phyloP scores from a whole-genome alignment of 2,797 vertebrate genomes.

The Scomberomorus guttatus region DNA sequence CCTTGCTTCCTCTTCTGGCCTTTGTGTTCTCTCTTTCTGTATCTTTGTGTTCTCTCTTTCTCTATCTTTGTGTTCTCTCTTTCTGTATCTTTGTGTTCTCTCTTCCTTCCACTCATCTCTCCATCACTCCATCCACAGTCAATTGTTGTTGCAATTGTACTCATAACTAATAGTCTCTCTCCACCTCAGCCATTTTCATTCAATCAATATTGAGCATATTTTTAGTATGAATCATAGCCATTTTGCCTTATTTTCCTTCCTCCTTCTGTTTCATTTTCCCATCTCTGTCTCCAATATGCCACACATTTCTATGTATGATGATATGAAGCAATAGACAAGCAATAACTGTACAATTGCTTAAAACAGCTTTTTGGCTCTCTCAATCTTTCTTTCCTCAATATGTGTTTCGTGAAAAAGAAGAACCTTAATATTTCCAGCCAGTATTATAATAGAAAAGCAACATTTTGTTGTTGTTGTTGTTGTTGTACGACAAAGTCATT shows the following conservation, averaged over 20 bases:
- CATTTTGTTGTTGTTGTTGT: neutral
- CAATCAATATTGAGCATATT: conserved; percentile 39
- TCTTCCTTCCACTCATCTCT: conserved; percentile 11
- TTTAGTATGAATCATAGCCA: conserved; percentile 23
- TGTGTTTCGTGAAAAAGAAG: too few relatives aligned
- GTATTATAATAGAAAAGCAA: neutral
- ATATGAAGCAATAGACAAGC: conserved; percentile 1
- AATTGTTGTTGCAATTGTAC: conserved; percentile 28
- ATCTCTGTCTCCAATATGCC: conserved; percentile 6
- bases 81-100: conserved; percentile 1
- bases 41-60: neutral
- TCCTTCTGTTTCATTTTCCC: conserved; percentile 2
- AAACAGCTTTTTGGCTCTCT: neutral
- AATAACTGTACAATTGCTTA: conserved; percentile 8
- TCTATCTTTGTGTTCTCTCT: neutral
- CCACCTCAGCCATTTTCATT: conserved; percentile 35
- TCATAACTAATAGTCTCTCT: conserved; percentile 27
- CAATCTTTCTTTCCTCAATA: conserved; percentile 2
- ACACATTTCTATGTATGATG: conserved; percentile 19
- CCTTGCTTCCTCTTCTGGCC: conserved; percentile 22
- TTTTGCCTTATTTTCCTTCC: conserved; percentile 19
- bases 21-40: conserved; percentile 3
- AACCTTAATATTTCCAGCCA: neutral
- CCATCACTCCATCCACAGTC: conserved; percentile 19
- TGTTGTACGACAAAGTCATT: neutral